Conservation (phyloP, 2,113 vertebrate species). For the Potamarius usumacintae region DNA sequence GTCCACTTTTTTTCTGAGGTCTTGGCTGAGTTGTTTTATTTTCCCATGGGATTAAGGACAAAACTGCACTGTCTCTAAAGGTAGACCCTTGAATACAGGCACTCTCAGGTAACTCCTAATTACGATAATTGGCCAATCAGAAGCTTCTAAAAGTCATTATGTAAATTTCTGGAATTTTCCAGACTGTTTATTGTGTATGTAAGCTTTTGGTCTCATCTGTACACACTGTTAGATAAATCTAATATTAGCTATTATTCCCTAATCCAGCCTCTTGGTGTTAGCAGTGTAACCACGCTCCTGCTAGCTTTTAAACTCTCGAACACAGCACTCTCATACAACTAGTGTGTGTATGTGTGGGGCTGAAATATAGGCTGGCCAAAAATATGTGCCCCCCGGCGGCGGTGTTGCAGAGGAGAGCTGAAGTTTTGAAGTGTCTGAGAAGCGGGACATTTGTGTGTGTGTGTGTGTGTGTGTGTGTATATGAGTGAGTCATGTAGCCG, state of each 20-base stretch:
- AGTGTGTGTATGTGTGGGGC: background rate
- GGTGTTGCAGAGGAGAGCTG: background rate
- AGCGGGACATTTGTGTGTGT: background rate
- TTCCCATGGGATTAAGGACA: background rate
- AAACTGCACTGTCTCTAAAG: background rate
- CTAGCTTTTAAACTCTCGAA: background rate
- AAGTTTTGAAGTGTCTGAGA: background rate
- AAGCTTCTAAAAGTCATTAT: background rate
- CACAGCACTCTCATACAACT: background rate
- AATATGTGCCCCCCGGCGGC: background rate
- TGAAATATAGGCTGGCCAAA: constrained; percentile 4
- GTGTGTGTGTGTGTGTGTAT: background rate
- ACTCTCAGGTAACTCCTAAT: background rate
- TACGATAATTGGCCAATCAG: background rate
- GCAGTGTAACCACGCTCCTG: background rate
- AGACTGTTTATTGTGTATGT: background rate
- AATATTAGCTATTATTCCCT: too few relatives aligned
- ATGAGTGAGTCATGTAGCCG: constrained; percentile 11
- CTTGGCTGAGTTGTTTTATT: background rate
- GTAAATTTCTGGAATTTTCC: background rate
- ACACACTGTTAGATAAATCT: background rate
- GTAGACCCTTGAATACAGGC: background rate
- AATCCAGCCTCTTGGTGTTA: background rate
- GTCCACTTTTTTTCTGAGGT: background rate
- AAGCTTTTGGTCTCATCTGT: background rate